Evolutionary conservation across 2,888 invertebrate genomes (phyloP).

Genomic region (Minunthozetes semirufus): DNA sequence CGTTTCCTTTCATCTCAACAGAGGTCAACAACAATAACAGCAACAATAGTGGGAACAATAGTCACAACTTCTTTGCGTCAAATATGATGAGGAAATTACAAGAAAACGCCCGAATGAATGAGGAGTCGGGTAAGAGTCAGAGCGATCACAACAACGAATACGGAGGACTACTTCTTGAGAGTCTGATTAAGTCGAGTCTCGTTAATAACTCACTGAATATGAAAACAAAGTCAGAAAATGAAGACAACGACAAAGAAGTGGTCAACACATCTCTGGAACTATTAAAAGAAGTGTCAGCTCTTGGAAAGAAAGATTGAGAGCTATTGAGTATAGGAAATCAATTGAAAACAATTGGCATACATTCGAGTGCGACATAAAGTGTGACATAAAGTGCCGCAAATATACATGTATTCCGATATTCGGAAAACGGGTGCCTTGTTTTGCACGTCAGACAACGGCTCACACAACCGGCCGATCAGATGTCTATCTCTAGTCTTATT

Average conservation of each 20-base stretch:
- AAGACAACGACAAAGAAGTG: slow-evolving; percentile 16
- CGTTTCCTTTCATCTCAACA: slow-evolving; percentile 40
- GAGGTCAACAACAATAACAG: slow-evolving; percentile 37
- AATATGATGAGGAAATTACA: slow-evolving; percentile 43
- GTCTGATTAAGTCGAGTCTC: slow-evolving; percentile 41
- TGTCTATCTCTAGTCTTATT: slow-evolving; percentile 18
- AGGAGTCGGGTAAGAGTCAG: slow-evolving; percentile 34
- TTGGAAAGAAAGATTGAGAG: slow-evolving; percentile 1
- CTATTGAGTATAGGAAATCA: neutral
- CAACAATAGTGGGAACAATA: slow-evolving; percentile 33
- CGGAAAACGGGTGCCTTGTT: slow-evolving; percentile 14
- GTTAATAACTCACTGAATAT: slow-evolving; percentile 32
- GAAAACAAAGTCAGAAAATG: neutral
- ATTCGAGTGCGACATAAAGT: neutral
- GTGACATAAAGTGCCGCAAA: slow-evolving; percentile 12
- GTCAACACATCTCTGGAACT: slow-evolving; percentile 23
- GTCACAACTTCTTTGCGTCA: slow-evolving; percentile 41
- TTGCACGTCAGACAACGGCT: slow-evolving; percentile 7
- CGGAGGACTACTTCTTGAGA: slow-evolving; percentile 38
- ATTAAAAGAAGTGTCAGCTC: slow-evolving; percentile 19
- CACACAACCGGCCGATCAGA: neutral
- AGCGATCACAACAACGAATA: slow-evolving; percentile 33
- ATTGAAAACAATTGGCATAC: neutral
- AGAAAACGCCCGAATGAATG: slow-evolving; percentile 41
- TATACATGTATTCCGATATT: slow-evolving; percentile 2